These are phyloP conservation scores for Alaudala cheleensis DNA, from an alignment of 2,113 vertebrate genomes.

Conservation along the genomic window DNA sequence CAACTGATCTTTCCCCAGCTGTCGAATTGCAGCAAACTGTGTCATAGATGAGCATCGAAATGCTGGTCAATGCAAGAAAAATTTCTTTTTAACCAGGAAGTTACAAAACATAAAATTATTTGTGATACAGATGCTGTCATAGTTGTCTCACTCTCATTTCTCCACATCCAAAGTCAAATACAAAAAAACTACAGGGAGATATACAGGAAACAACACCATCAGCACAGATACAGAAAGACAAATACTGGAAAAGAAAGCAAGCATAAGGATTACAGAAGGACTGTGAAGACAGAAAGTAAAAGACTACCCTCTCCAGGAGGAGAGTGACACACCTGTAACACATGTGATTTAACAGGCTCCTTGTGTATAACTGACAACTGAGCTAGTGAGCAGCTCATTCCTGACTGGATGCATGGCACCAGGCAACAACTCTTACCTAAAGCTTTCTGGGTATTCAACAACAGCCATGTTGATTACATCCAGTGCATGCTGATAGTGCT, in stretches of 20 bases:
- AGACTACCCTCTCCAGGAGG: background rate
- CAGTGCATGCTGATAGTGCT: slow-evolving; percentile 89
- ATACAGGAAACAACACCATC: background rate
- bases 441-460: slow-evolving; percentile 89
- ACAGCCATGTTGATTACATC: slow-evolving; percentile 89
- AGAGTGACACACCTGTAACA: background rate
- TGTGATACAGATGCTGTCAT: background rate
- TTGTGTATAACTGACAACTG: background rate
- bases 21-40: background rate
- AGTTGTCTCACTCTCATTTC: background rate
- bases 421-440: slow-evolving; percentile 81
- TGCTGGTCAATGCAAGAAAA: background rate
- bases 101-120: background rate
- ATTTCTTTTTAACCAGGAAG: background rate
- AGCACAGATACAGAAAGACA: background rate
- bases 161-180: background rate
- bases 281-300: background rate
- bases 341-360: background rate
- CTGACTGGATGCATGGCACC: background rate
- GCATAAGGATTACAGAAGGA: background rate
- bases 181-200: background rate
- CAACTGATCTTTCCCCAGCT: background rate
- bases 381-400: background rate
- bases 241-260: background rate
- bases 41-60: background rate